Percentiles rank a stretch among this genome's conserved stretches.
These are phyloP conservation scores for Spongilla lacustris DNA, from an alignment of 37 sponge, comb jelly and placozoan species.

Conservation along the genomic window DNA sequence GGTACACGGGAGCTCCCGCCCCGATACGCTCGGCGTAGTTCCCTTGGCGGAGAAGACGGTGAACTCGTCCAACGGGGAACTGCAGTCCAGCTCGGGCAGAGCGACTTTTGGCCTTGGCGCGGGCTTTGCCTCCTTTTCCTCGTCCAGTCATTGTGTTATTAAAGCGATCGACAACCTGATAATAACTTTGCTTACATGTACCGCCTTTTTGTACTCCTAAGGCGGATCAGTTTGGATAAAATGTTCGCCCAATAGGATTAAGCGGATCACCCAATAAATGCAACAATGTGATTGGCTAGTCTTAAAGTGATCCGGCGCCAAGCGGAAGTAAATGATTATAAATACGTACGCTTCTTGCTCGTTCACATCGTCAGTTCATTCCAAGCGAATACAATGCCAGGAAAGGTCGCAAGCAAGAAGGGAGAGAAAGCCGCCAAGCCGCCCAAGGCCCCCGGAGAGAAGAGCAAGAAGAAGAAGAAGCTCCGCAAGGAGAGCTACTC, in stretches of 20 bases:
- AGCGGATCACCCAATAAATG: background rate
- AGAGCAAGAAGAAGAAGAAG: slow-evolving; percentile 71
- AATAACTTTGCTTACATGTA: too few species aligned
- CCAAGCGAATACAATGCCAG: slow-evolving; percentile 41
- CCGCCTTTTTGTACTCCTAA: too few species aligned
- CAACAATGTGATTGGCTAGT: slow-evolving; percentile 9
- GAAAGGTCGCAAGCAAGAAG: slow-evolving; percentile 62
- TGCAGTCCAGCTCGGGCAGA: slow-evolving; percentile 92
- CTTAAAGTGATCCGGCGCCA: slow-evolving; percentile 7
- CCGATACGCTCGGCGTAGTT: slow-evolving; percentile 90
- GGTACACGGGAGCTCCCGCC: slow-evolving; percentile 93
- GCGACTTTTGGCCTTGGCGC: slow-evolving; percentile 90
- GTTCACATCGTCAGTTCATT: too few species aligned
- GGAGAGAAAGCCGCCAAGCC: slow-evolving; percentile 38
- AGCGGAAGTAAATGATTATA: background rate
- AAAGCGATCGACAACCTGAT: too few species aligned
- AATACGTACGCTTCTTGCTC: background rate
- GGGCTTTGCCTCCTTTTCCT: slow-evolving; percentile 91
- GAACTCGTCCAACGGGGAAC: slow-evolving; percentile 94
- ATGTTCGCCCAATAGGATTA: too few species aligned
- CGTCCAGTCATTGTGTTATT: slow-evolving; percentile 84
- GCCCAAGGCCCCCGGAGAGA: slow-evolving; percentile 39
- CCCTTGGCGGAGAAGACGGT: slow-evolving; percentile 83
- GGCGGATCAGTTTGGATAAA: too few species aligned
- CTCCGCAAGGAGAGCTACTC: slow-evolving; percentile 88